phyloP scores from a whole-genome alignment of 1,140 invertebrate genomes.

The Drosophila orosa region DNA sequence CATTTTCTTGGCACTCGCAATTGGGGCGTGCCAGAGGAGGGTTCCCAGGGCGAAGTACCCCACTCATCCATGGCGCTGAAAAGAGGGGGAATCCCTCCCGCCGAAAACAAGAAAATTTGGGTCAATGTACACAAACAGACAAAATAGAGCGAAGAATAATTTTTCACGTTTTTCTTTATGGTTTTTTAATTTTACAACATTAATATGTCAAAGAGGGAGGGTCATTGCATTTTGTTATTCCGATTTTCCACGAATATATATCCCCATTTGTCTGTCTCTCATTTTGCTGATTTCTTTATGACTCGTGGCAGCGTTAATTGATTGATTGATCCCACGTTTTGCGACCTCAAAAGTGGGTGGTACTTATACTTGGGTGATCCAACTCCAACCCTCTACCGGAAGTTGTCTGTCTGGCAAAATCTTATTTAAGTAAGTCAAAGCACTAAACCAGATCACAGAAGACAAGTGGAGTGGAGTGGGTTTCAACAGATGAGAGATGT shows the following conservation, averaged over 20 bases:
- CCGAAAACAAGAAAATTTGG: conserved; percentile 39
- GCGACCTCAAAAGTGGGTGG: conserved; percentile 30
- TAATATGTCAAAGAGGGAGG: conserved; percentile 44
- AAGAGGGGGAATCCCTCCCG: conserved; percentile 17
- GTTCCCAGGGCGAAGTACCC: conserved; percentile 8
- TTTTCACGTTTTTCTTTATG: conserved; percentile 66
- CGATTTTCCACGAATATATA: conserved; percentile 19
- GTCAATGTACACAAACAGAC: conserved; percentile 52
- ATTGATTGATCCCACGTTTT: conserved; percentile 35
- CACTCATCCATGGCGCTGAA: conserved; percentile 45
- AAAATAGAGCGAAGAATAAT: conserved; percentile 30
- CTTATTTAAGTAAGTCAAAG: conserved; percentile 31
- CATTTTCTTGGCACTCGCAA: conserved; percentile 80
- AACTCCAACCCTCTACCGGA: conserved; percentile 31
- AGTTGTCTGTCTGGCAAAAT: conserved; percentile 45
- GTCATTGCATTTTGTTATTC: conserved; percentile 29
- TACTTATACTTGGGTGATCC: conserved; percentile 13
- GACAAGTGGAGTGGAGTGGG: conserved; percentile 29
- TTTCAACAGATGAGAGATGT: conserved; percentile 41
- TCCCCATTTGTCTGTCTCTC: conserved; percentile 22
- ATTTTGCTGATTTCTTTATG: conserved; percentile 44
- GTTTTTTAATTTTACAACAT: conserved; percentile 66
- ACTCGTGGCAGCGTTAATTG: conserved; percentile 44
- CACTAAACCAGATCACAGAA: conserved; percentile 16
- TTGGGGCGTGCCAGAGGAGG: conserved; percentile 63